Base-by-base conservation (phyloP, 2,888 invertebrate genomes). In the Xanthia icteritia region DNA sequence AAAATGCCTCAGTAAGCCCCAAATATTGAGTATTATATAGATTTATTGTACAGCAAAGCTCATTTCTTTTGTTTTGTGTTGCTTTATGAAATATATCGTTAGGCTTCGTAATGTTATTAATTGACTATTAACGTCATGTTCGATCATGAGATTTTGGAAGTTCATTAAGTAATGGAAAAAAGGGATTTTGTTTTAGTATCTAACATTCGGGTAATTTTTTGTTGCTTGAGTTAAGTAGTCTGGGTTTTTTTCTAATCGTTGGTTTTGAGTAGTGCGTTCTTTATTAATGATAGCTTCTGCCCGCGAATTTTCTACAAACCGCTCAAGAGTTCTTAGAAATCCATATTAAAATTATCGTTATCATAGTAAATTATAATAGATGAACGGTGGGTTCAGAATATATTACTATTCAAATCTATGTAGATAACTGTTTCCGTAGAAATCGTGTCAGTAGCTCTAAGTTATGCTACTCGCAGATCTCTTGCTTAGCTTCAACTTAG, bases 1-100 rank as follows among this genome's bases (percentile, higher is more conserved):
- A 83, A 86, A 89, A 83, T 75, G 74, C 81, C 70, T 74, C 65
- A 42, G 70, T 84, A 86, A 86, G 83, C 80, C 76, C 70, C 83
- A 88, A 88, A 88, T 88, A 90, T 90, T 89, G 89, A 84, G 88
- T 89, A 89, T 88, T 87, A 88, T 88, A 87, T 87, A 87, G 89
- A 88, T 88, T 90, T 91, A 90, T 89, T 85, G 88, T 87, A 81
- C 83, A 68, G 45, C n/a, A 66, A 48, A 71, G 78, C 77, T 78
- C 76, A 73, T 86, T 88, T 88, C 83, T 84, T 87, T 86, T 86
- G 87, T 86, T 85, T 75, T 27, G 73, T 81, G 77, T 79, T 71
- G 76, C 79, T 79, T 73, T 42, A 73, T 73, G 72, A 81, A 86
- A 87, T 86, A 66, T 81, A 83, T 84, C 74, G 84, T 86, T 84